These are phyloP conservation scores for Mesopsocus fuscifrons DNA, from an alignment of 2,888 invertebrate genomes.

Conservation along the genomic window DNA sequence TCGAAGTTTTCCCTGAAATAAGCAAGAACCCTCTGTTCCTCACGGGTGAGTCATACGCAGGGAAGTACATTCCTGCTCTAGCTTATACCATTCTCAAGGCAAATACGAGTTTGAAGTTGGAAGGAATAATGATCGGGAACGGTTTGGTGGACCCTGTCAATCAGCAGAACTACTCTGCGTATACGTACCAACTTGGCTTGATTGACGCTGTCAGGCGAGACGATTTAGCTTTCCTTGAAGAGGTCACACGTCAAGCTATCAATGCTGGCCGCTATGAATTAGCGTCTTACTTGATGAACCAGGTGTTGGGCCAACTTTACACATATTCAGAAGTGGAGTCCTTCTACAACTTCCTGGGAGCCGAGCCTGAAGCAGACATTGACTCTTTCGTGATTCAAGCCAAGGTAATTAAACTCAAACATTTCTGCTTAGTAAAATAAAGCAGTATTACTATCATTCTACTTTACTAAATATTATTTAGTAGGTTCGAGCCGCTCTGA, in stretches of 20 bases:
- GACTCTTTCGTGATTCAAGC: background rate
- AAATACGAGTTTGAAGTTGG: conserved; percentile 11
- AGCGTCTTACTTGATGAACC: background rate
- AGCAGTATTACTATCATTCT: too few relatives aligned
- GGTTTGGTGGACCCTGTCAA: conserved; percentile 59
- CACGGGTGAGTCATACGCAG: conserved; percentile 77
- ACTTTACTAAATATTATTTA: too few relatives aligned
- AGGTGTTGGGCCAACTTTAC: background rate
- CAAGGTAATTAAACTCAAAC: background rate
- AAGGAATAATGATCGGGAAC: conserved; percentile 48
- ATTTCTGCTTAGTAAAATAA: too few relatives aligned
- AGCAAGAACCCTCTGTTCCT: conserved; percentile 60
- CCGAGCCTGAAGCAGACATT: conserved; percentile 28
- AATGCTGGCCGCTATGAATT: background rate
- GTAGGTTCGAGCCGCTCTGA: conserved; percentile 49
- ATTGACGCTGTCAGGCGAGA: conserved; percentile 31
- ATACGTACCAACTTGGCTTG: conserved; percentile 56
- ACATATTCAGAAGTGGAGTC: background rate
- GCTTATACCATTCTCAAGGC: conserved; percentile 45
- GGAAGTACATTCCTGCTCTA: conserved; percentile 59
- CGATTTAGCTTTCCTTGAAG: conserved; percentile 16
- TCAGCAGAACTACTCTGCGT: conserved; percentile 58
- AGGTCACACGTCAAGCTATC: background rate
- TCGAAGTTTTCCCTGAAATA: conserved; percentile 57
- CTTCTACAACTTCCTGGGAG: conserved; percentile 20